Conservation (phyloP, 2,888 invertebrate genomes). For the Cephus rjabovi region DNA sequence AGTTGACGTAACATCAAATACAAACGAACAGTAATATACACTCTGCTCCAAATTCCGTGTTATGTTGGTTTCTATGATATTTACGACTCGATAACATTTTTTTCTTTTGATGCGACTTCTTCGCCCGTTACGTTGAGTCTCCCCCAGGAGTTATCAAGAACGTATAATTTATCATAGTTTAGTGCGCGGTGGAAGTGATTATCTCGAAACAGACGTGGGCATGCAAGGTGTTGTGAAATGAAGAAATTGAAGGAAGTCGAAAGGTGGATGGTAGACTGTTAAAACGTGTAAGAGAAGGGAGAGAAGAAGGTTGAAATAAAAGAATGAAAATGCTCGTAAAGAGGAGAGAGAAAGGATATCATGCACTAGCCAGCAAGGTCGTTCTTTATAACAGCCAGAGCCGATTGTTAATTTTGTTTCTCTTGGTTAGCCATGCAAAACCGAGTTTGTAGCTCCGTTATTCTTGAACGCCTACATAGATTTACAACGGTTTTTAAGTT, state of each 20-base stretch:
- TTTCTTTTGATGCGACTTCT: not conserved
- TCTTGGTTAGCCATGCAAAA: slow-evolving; percentile 55
- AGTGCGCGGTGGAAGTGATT: not conserved
- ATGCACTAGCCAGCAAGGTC: slow-evolving; percentile 16
- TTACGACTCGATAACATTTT: not conserved
- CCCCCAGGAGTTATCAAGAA: not conserved
- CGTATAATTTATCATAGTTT: not conserved
- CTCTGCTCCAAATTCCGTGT: not conserved
- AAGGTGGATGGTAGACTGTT: not conserved
- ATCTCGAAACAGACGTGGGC: not conserved
- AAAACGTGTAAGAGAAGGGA: slow-evolving; percentile 10
- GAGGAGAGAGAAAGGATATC: slow-evolving; percentile 16
- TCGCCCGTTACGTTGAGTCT: not conserved
- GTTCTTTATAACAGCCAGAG: not conserved
- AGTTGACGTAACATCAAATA: not conserved
- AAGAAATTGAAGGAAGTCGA: not conserved
- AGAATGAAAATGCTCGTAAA: slow-evolving; percentile 11
- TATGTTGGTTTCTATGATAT: not conserved
- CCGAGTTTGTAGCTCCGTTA: slow-evolving; percentile 7
- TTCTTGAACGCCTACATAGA: not conserved
- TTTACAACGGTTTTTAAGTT: not conserved
- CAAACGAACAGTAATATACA: not conserved
- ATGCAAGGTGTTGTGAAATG: not conserved
- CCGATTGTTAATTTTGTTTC: slow-evolving; percentile 25
- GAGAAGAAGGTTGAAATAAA: not conserved